phyloP scores from a whole-genome alignment of 2,797 vertebrate genomes.

The Agapornis canus region DNA sequence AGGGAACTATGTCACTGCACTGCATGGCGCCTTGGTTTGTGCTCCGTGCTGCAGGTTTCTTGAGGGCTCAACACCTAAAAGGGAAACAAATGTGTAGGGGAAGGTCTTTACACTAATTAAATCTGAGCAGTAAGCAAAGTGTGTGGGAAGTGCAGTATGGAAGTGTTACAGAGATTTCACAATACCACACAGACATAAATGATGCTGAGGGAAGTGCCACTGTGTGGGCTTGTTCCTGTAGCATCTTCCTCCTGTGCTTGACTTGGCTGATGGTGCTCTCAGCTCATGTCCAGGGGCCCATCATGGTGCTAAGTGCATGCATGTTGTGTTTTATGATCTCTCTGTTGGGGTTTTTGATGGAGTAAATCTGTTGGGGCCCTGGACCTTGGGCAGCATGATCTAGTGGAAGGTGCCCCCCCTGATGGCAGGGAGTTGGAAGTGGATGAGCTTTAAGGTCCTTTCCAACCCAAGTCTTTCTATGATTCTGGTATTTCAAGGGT shows the following conservation, averaged over 20 bases:
- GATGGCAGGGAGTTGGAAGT: neutral
- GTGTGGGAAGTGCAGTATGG: rapidly evolving
- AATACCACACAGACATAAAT: rapidly evolving
- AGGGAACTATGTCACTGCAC: neutral
- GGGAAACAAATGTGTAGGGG: no score
- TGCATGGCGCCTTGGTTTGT: neutral
- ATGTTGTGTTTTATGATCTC: neutral
- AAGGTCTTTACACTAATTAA: neutral
- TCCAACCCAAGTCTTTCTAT: neutral
- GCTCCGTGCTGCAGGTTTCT: neutral
- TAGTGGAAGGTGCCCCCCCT: neutral
- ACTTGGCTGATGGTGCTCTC: neutral
- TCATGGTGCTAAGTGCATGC: rapidly evolving
- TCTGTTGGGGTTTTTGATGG: neutral
- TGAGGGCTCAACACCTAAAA: neutral
- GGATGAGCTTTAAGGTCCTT: neutral
- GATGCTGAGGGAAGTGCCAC: neutral
- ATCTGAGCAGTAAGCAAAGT: neutral
- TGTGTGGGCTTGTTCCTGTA: rapidly evolving
- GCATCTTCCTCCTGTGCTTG: neutral
- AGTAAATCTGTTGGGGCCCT: neutral
- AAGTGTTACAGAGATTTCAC: neutral
- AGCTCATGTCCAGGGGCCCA: rapidly evolving
- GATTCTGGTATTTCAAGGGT: neutral
- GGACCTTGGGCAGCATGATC: neutral